Percentiles rank a stretch among this genome's conserved stretches.
phyloP scores from a whole-genome alignment of 92 coral and sea anemone genomes.

The Virgularia gustaviana region DNA sequence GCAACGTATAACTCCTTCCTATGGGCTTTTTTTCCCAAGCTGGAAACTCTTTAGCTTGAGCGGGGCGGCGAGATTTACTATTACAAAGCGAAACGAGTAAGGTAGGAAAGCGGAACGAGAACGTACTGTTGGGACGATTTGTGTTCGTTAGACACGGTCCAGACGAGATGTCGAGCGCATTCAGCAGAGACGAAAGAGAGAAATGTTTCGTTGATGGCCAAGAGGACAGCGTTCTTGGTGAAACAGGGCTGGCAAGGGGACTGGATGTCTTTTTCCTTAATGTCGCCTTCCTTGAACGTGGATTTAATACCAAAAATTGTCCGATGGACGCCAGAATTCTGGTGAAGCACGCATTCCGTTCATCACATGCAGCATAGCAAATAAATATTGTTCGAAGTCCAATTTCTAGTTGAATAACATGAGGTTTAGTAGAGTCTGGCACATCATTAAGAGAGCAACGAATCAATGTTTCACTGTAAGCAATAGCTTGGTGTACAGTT shows the following conservation, averaged over 20 bases:
- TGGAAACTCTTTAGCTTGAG: slow-evolving; percentile 3
- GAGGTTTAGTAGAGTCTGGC: background rate
- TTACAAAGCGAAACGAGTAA: slow-evolving; percentile 30
- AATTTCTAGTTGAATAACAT: slow-evolving; percentile 18
- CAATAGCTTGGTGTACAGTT: background rate
- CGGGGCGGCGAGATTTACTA: background rate
- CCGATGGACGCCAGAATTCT: slow-evolving; percentile 28
- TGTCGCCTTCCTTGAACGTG: slow-evolving; percentile 8
- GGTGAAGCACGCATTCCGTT: slow-evolving; percentile 20
- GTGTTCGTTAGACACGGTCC: background rate
- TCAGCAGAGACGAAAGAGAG: slow-evolving; percentile 4
- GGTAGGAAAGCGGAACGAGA: slow-evolving; percentile 22
- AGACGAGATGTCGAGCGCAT: slow-evolving; percentile 25
- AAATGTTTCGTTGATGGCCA: slow-evolving; percentile 13
- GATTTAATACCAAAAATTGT: slow-evolving; percentile 28
- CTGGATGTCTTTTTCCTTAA: slow-evolving; percentile 18
- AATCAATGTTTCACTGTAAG: slow-evolving; percentile 18
- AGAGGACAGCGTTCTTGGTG: slow-evolving; percentile 1
- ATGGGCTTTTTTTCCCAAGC: slow-evolving; percentile 8
- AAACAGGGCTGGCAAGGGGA: slow-evolving; percentile 25
- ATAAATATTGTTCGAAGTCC: slow-evolving; percentile 30
- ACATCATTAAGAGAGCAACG: slow-evolving; percentile 32
- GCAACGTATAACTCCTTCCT: slow-evolving; percentile 33
- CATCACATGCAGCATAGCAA: slow-evolving; percentile 3
- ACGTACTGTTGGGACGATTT: slow-evolving; percentile 1